Evolutionary conservation across 2,797 vertebrate genomes (phyloP).

Genomic region (Petrocephalus sullivani): DNA sequence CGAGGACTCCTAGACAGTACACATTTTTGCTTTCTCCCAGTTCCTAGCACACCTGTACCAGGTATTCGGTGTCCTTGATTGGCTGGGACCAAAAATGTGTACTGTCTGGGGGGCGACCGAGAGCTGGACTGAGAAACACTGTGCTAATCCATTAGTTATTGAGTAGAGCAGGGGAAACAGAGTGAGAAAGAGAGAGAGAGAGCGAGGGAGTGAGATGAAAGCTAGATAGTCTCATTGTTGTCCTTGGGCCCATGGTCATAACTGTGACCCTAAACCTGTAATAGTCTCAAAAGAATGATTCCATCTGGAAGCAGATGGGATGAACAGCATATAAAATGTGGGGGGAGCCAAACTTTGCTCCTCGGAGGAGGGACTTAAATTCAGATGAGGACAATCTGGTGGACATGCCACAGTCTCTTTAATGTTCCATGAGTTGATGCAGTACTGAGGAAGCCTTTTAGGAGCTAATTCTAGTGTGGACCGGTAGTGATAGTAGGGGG

Average conservation of each 20-base stretch:
- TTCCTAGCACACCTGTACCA: background rate
- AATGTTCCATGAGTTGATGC: background rate
- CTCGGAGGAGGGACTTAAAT: background rate
- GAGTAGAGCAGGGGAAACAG: background rate
- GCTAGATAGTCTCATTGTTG: background rate
- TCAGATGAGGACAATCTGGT: slow-evolving; percentile 14
- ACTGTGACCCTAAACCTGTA: slow-evolving; percentile 5
- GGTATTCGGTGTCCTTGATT: background rate
- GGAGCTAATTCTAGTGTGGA: slow-evolving; percentile 4
- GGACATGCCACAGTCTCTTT: background rate
- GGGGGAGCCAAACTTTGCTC: background rate
- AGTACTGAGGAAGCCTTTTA: background rate
- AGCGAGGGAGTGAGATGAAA: background rate
- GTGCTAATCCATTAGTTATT: background rate
- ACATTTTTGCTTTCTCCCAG: background rate
- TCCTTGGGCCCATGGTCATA: background rate
- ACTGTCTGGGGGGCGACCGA: background rate
- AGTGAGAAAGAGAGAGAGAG: background rate
- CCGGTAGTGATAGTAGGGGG: background rate
- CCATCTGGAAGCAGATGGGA: background rate
- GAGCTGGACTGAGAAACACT: background rate
- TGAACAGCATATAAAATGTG: background rate
- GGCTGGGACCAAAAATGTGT: background rate
- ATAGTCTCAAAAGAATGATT: background rate
- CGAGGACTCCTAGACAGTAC: background rate